A percentile compares a stretch with the other conserved stretches of the same genome.
Conservation (phyloP, 2,797 vertebrate genomes). For the Myoxocephalus aenaeus region DNA sequence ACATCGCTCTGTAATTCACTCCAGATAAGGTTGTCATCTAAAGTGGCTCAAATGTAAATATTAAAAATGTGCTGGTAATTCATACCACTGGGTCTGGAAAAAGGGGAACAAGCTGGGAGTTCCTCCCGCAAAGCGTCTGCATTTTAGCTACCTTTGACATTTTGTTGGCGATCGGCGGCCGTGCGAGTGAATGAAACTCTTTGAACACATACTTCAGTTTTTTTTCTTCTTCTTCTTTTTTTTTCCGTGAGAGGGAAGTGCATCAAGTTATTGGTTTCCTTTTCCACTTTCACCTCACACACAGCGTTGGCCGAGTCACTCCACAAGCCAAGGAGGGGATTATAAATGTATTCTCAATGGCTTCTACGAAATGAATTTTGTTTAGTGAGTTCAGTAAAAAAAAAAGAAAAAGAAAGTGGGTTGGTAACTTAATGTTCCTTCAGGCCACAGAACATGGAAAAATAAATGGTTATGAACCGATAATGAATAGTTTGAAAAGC, state of each 20-base stretch:
- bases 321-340: slow-evolving; percentile 49
- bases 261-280: slow-evolving; percentile 68
- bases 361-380: slow-evolving; percentile 38
- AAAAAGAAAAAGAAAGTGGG: neutral
- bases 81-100: slow-evolving; percentile 24
- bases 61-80: slow-evolving; percentile 45
- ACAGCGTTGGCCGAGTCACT: slow-evolving; percentile 54
- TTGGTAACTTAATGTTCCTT: slow-evolving; percentile 15
- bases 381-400: slow-evolving; percentile 8
- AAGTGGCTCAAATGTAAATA: slow-evolving; percentile 37
- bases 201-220: slow-evolving; percentile 47
- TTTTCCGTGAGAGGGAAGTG: slow-evolving; percentile 66
- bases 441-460: slow-evolving; percentile 24
- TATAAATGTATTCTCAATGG: slow-evolving; percentile 59
- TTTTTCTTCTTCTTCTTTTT: neutral
- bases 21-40: slow-evolving; percentile 42
- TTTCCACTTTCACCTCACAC: slow-evolving; percentile 66
- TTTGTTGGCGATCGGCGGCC: slow-evolving; percentile 55
- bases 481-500: slow-evolving; percentile 45
- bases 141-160: slow-evolving; percentile 51
- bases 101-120: slow-evolving; percentile 28
- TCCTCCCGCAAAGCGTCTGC: slow-evolving; percentile 36
- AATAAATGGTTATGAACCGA: slow-evolving; percentile 36
- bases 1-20: slow-evolving; percentile 40
- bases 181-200: slow-evolving; percentile 53